These are phyloP conservation scores for Rhinopomastus cyanomelas DNA, from an alignment of 2,113 vertebrate genomes.

Conservation along the genomic window DNA sequence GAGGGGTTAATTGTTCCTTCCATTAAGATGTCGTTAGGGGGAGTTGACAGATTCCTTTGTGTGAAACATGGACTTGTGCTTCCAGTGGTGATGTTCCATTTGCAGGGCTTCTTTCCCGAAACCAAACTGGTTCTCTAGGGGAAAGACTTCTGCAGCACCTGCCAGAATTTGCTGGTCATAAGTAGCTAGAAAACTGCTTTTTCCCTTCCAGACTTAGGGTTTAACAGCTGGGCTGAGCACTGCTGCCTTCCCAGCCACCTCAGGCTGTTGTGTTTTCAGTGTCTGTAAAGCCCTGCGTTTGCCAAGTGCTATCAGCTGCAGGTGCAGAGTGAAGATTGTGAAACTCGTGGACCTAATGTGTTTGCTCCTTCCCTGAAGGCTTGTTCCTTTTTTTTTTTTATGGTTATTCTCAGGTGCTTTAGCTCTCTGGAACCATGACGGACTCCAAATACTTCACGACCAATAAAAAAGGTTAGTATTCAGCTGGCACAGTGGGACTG, in stretches of 20 bases:
- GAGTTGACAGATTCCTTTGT: constrained; percentile 48
- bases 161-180: not conserved
- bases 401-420: constrained; percentile 60
- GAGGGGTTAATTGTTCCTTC: constrained; percentile 1
- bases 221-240: not conserved
- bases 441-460: constrained; percentile 99
- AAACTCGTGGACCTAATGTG: not conserved
- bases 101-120: not conserved
- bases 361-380: not conserved
- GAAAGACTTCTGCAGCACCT: not conserved
- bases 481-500: not conserved
- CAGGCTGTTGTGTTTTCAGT: not conserved
- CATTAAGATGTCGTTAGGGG: constrained; percentile 35
- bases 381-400: not conserved
- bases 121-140: not conserved
- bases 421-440: constrained; percentile 86
- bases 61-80: not conserved
- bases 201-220: not conserved
- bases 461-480: constrained; percentile 93
- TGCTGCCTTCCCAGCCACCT: not conserved
- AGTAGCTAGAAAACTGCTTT: not conserved
- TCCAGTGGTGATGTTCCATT: not conserved
- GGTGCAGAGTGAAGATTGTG: not conserved
- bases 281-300: not conserved
- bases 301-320: not conserved